Percentiles rank a stretch among this genome's conserved stretches.
Evolutionary conservation across 2,113 vertebrate species (phyloP).

Genomic region (Nipponia nippon): DNA sequence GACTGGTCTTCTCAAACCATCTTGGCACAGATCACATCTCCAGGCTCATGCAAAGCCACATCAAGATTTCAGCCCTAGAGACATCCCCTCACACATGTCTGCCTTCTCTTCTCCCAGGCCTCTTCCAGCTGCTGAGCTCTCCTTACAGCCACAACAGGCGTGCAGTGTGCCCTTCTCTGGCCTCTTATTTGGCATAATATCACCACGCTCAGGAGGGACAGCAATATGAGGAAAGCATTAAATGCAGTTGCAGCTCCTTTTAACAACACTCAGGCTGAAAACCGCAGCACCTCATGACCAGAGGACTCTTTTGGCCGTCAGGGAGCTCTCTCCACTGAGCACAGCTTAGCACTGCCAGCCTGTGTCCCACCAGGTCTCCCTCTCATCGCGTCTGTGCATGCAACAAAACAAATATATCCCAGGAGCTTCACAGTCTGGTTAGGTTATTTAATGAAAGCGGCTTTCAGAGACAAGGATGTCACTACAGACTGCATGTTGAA

Average conservation of each 20-base stretch:
- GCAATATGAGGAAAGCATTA: neutral
- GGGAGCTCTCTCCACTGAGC: neutral
- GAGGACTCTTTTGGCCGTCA: neutral
- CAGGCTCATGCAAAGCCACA: neutral
- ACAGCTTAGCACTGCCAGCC: neutral
- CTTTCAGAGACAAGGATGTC: neutral
- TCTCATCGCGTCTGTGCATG: neutral
- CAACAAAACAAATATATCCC: neutral
- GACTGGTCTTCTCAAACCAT: neutral
- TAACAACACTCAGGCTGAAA: neutral
- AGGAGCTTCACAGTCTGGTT: neutral
- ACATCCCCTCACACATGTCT: neutral
- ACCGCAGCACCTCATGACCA: neutral
- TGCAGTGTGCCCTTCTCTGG: neutral
- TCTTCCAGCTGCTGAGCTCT: neutral
- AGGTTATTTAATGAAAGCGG: neutral
- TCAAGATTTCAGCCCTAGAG: neutral
- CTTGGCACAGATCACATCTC: neutral
- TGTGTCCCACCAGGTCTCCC: neutral
- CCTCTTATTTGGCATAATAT: neutral
- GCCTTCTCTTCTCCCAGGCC: neutral
- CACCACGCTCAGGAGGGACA: neutral
- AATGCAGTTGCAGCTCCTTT: neutral
- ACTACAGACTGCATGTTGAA: neutral
- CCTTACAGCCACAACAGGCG: neutral